phyloP scores from a whole-genome alignment of 2,888 invertebrate genomes.

The Calliphora vomitoria region DNA sequence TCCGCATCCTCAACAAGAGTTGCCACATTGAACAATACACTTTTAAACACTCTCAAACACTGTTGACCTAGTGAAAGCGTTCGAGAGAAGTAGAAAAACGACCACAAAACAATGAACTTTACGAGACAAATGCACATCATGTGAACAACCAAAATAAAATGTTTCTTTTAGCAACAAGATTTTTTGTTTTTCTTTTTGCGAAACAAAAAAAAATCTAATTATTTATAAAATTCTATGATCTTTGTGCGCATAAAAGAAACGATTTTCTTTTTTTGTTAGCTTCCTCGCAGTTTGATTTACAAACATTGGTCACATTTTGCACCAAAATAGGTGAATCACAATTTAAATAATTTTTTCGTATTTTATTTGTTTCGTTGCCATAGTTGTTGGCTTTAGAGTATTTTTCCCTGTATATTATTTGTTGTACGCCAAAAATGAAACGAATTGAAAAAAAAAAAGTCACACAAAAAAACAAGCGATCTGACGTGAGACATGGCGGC shows the following conservation, averaged over 20 bases:
- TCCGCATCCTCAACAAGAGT: not conserved
- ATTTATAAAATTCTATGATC: slow-evolving; percentile 61
- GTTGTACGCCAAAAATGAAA: slow-evolving; percentile 30
- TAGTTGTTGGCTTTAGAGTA: not conserved
- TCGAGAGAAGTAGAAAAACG: not conserved
- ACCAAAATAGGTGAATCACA: slow-evolving; percentile 67
- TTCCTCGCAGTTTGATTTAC: slow-evolving; percentile 32
- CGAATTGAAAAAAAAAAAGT: slow-evolving; percentile 37
- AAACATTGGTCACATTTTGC: slow-evolving; percentile 60
- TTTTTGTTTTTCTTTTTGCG: not conserved
- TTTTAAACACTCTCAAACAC: not conserved
- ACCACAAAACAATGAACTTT: slow-evolving; percentile 62
- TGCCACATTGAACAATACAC: not conserved
- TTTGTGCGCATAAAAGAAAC: slow-evolving; percentile 43
- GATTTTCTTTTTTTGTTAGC: not conserved
- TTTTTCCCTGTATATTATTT: slow-evolving; percentile 48
- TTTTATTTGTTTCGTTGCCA: not conserved
- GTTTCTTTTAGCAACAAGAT: slow-evolving; percentile 18
- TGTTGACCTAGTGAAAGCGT: slow-evolving; percentile 39
- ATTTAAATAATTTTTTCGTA: slow-evolving; percentile 33
- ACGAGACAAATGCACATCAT: slow-evolving; percentile 1
- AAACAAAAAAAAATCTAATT: slow-evolving; percentile 17
- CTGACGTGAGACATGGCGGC: slow-evolving; percentile 66
- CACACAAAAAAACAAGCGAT: slow-evolving; percentile 35
- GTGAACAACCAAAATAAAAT: slow-evolving; percentile 30